Base-by-base conservation (phyloP, 2,797 vertebrate genomes). In the Characodon lateralis region DNA sequence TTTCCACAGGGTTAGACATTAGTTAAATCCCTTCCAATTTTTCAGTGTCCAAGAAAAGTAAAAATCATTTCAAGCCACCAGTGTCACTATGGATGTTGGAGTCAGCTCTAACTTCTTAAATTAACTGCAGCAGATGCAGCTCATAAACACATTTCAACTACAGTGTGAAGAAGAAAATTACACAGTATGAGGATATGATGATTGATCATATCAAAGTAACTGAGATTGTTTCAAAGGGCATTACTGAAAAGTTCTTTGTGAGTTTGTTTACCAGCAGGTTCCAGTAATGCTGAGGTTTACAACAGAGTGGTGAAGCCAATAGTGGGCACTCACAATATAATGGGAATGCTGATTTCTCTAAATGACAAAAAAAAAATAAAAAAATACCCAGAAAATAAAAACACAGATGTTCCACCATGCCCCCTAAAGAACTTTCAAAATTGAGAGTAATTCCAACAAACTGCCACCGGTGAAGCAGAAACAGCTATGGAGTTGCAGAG, bases 381-480 rank as follows among this genome's bases (percentile, higher is more conserved):
- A 73, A 58, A 75, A 55, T 24, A 77, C n/a, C 53, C 35, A 31
- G 61, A 78, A 50, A 43, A 16, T 69, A 69, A 46, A 51, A 41
- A 50, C 56, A 71, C 74, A 83, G 51, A 63, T 78, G 55, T 83
- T 73, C 55, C 78, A 35, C 56, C 68, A 51, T 77, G 50, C 63
- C 79, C 78, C 74, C 31, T 48, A 70, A 80, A 77, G 59, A 86
- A 74, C 41, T 87, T 86, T 90, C 85, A 89, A 81, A 87, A 84
- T 78, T 83, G 87, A 88, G 78, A 83, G 87, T 88, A 88, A 91
- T 91, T 93, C 88, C 83, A 81, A 80, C 88, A 87, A 89, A 91
- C 87, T 88, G 91, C 90, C 90, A 90, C 70, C 80, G 86, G 89
- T 92, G 90, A 88, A 92, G 87, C 77, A 80, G 85, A 86, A 83